A percentile compares a stretch with the other conserved stretches of the same genome.
These are phyloP conservation scores for Acomys russatus DNA, from an alignment of 2,797 vertebrate species.

Conservation along the genomic window DNA sequence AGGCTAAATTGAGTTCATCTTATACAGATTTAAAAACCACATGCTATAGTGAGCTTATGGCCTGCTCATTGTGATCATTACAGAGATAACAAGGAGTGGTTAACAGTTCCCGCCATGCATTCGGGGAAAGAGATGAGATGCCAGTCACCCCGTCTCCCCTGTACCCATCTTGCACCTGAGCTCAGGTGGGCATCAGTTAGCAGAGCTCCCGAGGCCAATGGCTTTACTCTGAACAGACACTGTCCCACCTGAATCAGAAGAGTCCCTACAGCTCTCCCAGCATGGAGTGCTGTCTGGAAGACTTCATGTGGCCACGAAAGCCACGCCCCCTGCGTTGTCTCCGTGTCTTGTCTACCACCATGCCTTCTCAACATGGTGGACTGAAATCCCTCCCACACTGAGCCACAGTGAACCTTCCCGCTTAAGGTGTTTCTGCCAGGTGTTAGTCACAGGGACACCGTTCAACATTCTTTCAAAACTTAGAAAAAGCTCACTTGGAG, in stretches of 20 bases:
- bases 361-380: no score
- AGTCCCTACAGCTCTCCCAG: neutral
- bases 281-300: neutral
- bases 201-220: no score
- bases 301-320: neutral
- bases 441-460: neutral
- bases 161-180: neutral
- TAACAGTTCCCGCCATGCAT: neutral
- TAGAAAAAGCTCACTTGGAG: neutral
- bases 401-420: neutral
- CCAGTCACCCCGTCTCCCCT: fast-evolving
- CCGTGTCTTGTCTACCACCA: neutral
- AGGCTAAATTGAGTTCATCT: neutral
- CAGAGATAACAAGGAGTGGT: neutral
- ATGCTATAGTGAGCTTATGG: no score
- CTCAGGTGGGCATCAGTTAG: fast-evolving
- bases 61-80: neutral
- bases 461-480: neutral
- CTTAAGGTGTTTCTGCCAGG: neutral
- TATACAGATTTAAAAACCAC: neutral
- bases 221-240: neutral
- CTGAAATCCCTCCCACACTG: neutral
- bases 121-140: neutral
- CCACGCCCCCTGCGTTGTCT: neutral
- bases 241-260: neutral